Conservation (phyloP, 2,797 vertebrate species). For the Chelmon rostratus region DNA sequence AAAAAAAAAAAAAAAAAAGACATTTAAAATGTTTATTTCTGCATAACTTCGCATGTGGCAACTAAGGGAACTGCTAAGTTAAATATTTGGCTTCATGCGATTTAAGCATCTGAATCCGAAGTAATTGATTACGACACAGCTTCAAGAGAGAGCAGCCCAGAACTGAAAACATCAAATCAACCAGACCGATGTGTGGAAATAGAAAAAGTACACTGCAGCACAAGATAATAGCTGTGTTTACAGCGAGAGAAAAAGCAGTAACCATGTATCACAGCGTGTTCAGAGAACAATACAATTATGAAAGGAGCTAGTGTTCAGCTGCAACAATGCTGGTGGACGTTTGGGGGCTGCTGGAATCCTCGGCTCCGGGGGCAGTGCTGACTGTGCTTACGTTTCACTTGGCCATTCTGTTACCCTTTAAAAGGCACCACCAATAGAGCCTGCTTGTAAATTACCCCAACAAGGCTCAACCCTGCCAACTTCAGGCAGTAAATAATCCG, state of each 20-base stretch:
- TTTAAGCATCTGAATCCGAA: conserved; percentile 7
- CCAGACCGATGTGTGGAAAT: conserved; percentile 22
- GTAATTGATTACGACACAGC: conserved; percentile 19
- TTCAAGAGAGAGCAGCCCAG: conserved; percentile 13
- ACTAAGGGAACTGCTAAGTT: not conserved
- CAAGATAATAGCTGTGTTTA: conserved; percentile 49
- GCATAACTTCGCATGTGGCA: conserved; percentile 16
- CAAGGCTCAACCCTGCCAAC: conserved; percentile 82
- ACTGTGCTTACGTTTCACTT: conserved; percentile 79
- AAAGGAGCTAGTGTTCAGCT: conserved; percentile 46
- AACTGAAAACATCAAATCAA: conserved; percentile 27
- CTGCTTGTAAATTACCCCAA: conserved; percentile 84
- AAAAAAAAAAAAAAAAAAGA: not conserved
- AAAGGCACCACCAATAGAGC: conserved; percentile 83
- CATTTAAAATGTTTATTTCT: not conserved
- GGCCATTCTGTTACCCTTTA: conserved; percentile 82
- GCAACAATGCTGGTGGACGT: conserved; percentile 56
- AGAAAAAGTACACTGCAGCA: conserved; percentile 4
- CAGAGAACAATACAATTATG: conserved; percentile 53
- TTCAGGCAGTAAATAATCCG: conserved; percentile 83
- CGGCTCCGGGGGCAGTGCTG: conserved; percentile 69
- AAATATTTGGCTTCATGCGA: conserved; percentile 1
- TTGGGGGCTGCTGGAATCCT: conserved; percentile 63
- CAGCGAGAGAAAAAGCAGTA: conserved; percentile 14
- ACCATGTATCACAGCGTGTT: conserved; percentile 24